phyloP scores from a whole-genome alignment of 2,113 vertebrate genomes.

The Pterocles orientalis region DNA sequence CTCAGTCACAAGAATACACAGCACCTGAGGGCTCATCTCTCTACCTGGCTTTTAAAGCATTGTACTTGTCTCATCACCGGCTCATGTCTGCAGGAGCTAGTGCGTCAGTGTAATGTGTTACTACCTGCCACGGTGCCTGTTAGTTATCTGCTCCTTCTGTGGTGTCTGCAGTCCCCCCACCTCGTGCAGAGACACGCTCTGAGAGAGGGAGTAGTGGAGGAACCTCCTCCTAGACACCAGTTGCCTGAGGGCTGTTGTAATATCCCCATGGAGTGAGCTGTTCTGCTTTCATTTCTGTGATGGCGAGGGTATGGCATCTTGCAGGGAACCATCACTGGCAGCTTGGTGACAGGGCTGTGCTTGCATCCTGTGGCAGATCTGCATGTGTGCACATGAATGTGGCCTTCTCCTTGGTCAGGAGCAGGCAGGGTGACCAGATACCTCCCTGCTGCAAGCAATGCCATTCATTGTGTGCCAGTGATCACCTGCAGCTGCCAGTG shows the following conservation, averaged over 20 bases:
- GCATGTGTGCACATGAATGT: accelerated
- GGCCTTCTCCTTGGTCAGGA: background rate
- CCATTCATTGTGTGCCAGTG: accelerated
- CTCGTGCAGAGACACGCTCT: background rate
- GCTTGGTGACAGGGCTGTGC: background rate
- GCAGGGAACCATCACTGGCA: background rate
- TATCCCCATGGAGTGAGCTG: background rate
- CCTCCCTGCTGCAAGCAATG: background rate
- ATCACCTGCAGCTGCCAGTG: background rate
- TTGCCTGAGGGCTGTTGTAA: background rate
- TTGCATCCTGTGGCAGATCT: background rate
- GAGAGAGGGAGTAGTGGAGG: background rate
- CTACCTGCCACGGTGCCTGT: background rate
- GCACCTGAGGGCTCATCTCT: conserved; percentile 11
- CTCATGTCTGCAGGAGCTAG: background rate
- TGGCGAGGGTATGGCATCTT: background rate
- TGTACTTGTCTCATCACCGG: background rate
- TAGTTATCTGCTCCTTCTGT: background rate
- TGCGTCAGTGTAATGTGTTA: background rate
- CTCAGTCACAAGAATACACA: background rate
- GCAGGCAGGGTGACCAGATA: background rate
- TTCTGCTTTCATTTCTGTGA: background rate
- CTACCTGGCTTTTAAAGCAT: background rate
- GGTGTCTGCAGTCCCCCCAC: background rate
- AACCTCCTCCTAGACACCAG: background rate